Percentiles rank a stretch among this genome's conserved stretches.
Evolutionary conservation across 2,888 invertebrate species (phyloP).

Genomic region (Ethmia dodecea): DNA sequence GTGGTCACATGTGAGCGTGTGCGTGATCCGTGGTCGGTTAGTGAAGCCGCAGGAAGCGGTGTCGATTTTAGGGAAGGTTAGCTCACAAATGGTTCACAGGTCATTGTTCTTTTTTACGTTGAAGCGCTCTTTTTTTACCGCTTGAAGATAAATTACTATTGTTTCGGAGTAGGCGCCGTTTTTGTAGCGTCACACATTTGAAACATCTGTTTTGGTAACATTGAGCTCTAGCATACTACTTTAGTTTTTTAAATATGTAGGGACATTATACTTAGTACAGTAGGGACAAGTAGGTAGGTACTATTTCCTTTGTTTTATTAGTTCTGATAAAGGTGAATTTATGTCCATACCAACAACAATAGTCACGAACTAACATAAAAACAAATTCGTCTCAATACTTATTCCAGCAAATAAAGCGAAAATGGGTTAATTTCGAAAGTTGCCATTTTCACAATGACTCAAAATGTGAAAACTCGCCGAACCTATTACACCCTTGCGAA

Average conservation of each 20-base stretch:
- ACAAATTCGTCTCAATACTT: too few species aligned
- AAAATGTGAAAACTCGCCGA: conserved; percentile 34
- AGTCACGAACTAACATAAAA: too few species aligned
- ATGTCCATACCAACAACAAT: too few species aligned
- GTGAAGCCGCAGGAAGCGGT: conserved; percentile 66
- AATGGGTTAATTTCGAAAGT: conserved; percentile 28
- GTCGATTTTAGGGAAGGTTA: conserved; percentile 72
- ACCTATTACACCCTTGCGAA: neutral
- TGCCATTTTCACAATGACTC: conserved; percentile 32
- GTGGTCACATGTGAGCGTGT: conserved; percentile 29
- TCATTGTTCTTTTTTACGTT: conserved; percentile 67
- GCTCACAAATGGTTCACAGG: conserved; percentile 61
- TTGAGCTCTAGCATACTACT: too few species aligned
- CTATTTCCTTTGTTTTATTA: too few species aligned
- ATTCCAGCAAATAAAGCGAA: conserved; percentile 1
- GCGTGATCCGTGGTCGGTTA: conserved; percentile 44
- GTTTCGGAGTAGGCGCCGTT: conserved; percentile 40
- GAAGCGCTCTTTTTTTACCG: conserved; percentile 46
- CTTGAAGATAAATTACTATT: conserved; percentile 56
- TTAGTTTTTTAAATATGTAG: too few species aligned
- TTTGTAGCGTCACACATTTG: conserved; percentile 32
- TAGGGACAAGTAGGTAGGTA: too few species aligned
- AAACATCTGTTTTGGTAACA: conserved; percentile 24
- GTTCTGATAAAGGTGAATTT: too few species aligned
- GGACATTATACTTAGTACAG: too few species aligned